Evolutionary conservation across 2,888 invertebrate genomes (phyloP).

Genomic region (Congeria kusceri): DNA sequence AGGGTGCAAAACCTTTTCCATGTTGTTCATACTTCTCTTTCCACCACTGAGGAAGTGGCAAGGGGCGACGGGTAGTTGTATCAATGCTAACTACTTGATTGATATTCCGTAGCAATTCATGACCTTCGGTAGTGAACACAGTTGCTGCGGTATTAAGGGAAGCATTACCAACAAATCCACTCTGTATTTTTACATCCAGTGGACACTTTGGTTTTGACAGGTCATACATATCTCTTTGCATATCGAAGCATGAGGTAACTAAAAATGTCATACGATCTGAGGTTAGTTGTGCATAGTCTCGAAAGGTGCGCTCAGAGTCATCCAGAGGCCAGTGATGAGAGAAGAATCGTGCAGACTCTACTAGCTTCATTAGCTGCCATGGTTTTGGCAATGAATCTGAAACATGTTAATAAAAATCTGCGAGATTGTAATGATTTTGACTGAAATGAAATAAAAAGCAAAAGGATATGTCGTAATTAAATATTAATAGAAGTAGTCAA

Average conservation of each 20-base stretch:
- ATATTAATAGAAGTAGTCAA: too few relatives aligned
- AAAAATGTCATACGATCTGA: slow-evolving; percentile 69
- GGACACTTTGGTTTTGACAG: slow-evolving; percentile 61
- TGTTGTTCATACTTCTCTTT: slow-evolving; percentile 70
- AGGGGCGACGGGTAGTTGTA: slow-evolving; percentile 74
- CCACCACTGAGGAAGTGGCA: slow-evolving; percentile 80
- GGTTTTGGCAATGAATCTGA: slow-evolving; percentile 62
- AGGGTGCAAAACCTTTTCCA: slow-evolving; percentile 53
- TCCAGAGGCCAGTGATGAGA: slow-evolving; percentile 66
- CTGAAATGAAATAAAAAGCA: too few relatives aligned
- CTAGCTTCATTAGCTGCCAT: slow-evolving; percentile 67
- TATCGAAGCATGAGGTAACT: slow-evolving; percentile 62
- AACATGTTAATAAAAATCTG: too few relatives aligned
- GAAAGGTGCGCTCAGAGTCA: slow-evolving; percentile 61
- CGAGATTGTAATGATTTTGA: too few relatives aligned
- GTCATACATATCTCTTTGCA: slow-evolving; percentile 63
- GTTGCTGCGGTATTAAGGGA: slow-evolving; percentile 67
- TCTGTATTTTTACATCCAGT: slow-evolving; percentile 59
- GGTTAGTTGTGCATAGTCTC: slow-evolving; percentile 69
- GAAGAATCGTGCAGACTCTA: slow-evolving; percentile 65
- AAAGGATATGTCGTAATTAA: too few relatives aligned
- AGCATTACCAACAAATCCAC: slow-evolving; percentile 71
- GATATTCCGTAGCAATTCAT: slow-evolving; percentile 60
- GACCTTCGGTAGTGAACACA: slow-evolving; percentile 44
- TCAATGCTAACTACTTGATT: slow-evolving; percentile 79